Evolutionary conservation across 2,888 invertebrate genomes (phyloP).

Genomic region (Conops quadrifasciatus): DNA sequence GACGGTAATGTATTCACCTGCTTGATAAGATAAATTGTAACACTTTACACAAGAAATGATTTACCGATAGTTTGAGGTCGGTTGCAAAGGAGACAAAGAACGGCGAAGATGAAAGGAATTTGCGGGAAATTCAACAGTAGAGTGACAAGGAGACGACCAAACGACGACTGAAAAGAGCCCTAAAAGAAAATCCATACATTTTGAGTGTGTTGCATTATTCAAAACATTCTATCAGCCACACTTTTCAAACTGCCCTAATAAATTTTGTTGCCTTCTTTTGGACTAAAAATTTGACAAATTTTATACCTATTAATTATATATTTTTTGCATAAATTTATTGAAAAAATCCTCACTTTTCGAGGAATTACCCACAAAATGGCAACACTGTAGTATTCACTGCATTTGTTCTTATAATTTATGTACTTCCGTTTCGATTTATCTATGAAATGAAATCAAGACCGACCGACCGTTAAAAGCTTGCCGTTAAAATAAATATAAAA

Average conservation of each 20-base stretch:
- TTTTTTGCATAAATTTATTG: neutral
- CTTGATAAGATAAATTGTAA: conserved; percentile 31
- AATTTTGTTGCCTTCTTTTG: neutral
- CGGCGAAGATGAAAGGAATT: neutral
- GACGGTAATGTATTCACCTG: conserved; percentile 33
- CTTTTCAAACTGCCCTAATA: conserved; percentile 6
- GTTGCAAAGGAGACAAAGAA: neutral
- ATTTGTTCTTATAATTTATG: too few species aligned
- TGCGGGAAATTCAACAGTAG: too few species aligned
- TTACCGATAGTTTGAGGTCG: neutral
- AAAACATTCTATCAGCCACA: conserved; percentile 21
- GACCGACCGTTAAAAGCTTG: too few species aligned
- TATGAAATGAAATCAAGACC: too few species aligned
- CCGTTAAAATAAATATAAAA: too few species aligned
- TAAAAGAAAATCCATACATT: neutral
- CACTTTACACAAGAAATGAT: conserved; percentile 16
- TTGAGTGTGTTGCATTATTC: conserved; percentile 28
- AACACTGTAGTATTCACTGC: too few species aligned
- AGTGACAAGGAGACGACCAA: too few species aligned
- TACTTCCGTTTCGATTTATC: too few species aligned
- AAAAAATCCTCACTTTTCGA: too few species aligned
- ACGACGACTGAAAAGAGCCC: too few species aligned
- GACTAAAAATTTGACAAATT: neutral
- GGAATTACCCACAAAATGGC: too few species aligned
- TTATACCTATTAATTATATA: neutral